Evolutionary conservation across 2,888 invertebrate species (phyloP), one percentile per base, ranked within the genome.

Genomic region (Fragum fragum): DNA sequence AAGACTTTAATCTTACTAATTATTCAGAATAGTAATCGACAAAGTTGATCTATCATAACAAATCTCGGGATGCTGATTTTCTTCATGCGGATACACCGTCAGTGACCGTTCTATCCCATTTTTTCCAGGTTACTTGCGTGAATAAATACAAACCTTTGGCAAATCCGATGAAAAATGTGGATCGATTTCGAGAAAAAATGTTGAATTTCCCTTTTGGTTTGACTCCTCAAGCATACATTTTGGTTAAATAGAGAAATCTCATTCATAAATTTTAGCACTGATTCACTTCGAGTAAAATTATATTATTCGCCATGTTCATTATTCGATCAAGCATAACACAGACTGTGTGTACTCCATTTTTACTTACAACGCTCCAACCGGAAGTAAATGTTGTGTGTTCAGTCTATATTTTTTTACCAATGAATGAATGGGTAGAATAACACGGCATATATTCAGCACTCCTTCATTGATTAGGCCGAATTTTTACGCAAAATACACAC

Each of bases 271-370:
- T 66, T 7, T 14, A 14, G 21, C 39, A 66, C 66, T 66, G n/a
- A n/a, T 36, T 28, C n/a, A 42, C 66, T 3, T 21, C 39, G 32
- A 11, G 18, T 42, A 66, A 42, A 61, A 66, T 42, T 42, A 66
- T 74, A 81, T 78, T 72, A 77, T 81, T 77, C 81, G 81, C 81
- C 81, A 81, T 81, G 81, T 81, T 81, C 61, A 61, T 73, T 73
- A 61, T 61, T 73, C 73, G 73, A 61, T 73, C 59, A 73, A 73
- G 73, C 73, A 73, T 73, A 73, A 73, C 73, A 73, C n/a, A 52
- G 73, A 63, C 73, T 42, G 73, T 47, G 21, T 29, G 29, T 26
- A n/a, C 73, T 26, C 36, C 18, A 29, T 73, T 61, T 63, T 63
- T n/a, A 28, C n/a, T 21, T 7, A 47, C 16, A n/a, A 21, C 18